These are phyloP conservation scores for Barnardius zonarius DNA, from an alignment of 2,113 vertebrate genomes.

Conservation along the genomic window DNA sequence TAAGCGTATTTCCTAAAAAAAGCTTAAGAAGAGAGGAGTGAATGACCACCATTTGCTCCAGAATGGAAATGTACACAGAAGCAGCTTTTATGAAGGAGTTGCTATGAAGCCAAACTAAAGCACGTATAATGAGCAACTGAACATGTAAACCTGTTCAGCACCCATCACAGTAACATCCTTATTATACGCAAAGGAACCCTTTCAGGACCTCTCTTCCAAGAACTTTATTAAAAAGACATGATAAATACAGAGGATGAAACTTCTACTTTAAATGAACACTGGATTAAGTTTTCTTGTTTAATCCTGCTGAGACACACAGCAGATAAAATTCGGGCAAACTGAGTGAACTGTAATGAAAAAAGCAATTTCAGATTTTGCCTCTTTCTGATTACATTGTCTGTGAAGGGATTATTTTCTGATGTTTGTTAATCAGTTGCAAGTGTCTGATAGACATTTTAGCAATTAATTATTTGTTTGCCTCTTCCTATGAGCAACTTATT, in stretches of 20 bases:
- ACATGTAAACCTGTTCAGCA: neutral
- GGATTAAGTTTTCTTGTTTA: neutral
- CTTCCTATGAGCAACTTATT: neutral
- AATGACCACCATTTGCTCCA: neutral
- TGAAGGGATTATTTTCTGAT: constrained; percentile 18
- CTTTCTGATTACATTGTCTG: neutral
- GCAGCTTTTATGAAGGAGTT: neutral
- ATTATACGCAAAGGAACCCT: neutral
- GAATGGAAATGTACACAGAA: neutral
- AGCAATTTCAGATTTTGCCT: neutral
- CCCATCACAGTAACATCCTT: neutral
- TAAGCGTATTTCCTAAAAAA: neutral
- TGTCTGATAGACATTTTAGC: constrained; percentile 13
- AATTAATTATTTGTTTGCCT: constrained; percentile 33
- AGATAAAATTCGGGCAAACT: neutral
- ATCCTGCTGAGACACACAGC: neutral
- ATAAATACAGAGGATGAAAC: neutral
- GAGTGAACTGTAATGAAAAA: neutral
- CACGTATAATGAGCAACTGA: neutral
- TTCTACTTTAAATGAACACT: neutral
- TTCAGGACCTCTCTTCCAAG: neutral
- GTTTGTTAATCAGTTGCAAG: constrained; percentile 3
- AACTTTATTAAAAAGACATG: neutral
- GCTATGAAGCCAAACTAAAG: neutral
- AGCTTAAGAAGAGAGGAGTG: neutral